Evolutionary conservation across 2,113 vertebrate genomes (phyloP), one percentile per base, ranked within the genome.

Genomic region (Labeo rohita): DNA sequence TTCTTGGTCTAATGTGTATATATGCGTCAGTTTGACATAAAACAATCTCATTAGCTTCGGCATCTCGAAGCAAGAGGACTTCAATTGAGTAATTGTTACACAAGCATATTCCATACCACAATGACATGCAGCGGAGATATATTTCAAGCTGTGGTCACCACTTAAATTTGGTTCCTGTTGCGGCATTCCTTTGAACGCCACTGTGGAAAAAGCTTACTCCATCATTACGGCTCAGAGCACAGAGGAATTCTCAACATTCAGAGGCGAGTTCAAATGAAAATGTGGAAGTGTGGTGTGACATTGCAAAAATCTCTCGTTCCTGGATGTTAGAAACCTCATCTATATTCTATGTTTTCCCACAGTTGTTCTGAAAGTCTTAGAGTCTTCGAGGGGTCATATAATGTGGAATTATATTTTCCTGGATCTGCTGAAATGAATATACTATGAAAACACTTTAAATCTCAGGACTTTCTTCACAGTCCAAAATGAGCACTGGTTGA

Each of bases 261-360:
- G 1, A 63, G 23, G n/a, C 49, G 9, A 63, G 54, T 59, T 65
- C 21, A 34, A 47, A 70, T 23, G 50, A 18, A 47, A 56, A 83
- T 86, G 49, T 79, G 13, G 47, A 83, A 83, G 80, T 50, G 45
- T 28, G 83, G 84, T 83, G 84, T 80, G 80, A 82, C 65, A 52
- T 56, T 36, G 70, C 74, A 83, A 73, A 88, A 12, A 79, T 72
- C 65, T 85, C n/a, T 50, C 70, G 43, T 68, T 43, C 63, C 52
- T 79, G 56, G 34, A 66, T 86, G 84, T 45, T 18, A 65, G 83
- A 72, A 86, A 75, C 50, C 39, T 70, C 84, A 85, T 28, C 49
- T 65, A 66, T 59, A 21, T 82, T 39, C 73, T 18, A 43, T 72
- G 75, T 72, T 85, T 88, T 85, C 73, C 72, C 13, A 59, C 70